Conservation (phyloP, 35 echinoderm and acorn worm genomes). For the Acanthaster planci region DNA sequence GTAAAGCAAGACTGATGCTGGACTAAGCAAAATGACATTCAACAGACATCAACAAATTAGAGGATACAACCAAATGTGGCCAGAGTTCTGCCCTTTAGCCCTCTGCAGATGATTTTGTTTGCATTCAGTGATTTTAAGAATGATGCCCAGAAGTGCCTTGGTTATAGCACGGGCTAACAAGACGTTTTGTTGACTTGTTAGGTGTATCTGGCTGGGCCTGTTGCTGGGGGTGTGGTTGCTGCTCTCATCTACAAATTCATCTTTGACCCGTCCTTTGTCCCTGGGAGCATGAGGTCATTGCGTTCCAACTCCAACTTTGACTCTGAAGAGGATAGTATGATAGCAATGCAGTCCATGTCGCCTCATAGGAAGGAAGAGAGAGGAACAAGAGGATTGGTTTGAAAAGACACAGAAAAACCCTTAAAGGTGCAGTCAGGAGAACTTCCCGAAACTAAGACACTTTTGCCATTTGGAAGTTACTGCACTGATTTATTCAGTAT, state of each 20-base stretch:
- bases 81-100: not conserved
- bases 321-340: conserved; percentile 40
- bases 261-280: conserved; percentile 68
- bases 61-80: too few relatives aligned
- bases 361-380: conserved; percentile 29
- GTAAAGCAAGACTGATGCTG: too few relatives aligned
- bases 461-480: too few relatives aligned
- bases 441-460: too few relatives aligned
- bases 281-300: conserved; percentile 38
- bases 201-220: conserved; percentile 83
- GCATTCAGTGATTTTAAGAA: not conserved
- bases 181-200: not conserved
- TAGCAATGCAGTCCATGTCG: conserved; percentile 31
- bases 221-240: conserved; percentile 55
- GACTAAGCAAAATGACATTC: too few relatives aligned
- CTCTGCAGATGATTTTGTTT: not conserved
- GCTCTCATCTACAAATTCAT: conserved; percentile 89
- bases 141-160: not conserved
- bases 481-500: too few relatives aligned
- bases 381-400: not conserved
- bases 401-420: not conserved
- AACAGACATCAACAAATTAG: too few relatives aligned
- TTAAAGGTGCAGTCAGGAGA: conserved; percentile 10
- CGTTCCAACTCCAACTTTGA: conserved; percentile 40
- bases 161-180: not conserved